These are phyloP conservation scores for Hydrotaea cyrtoneurina DNA, from an alignment of 2,888 invertebrate genomes.

Conservation along the genomic window DNA sequence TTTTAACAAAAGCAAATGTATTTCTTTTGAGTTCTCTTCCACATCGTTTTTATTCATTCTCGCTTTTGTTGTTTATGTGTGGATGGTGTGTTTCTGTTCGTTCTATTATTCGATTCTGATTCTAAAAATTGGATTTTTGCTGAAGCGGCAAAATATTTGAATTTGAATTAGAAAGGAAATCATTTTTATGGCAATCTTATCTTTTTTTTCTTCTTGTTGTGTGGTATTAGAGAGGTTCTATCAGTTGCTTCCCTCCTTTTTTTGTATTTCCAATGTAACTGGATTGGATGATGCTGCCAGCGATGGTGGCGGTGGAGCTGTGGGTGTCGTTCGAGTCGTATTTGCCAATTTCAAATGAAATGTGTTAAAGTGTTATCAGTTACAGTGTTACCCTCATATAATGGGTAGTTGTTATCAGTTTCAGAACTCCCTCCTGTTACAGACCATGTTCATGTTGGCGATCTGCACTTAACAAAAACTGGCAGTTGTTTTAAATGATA, in stretches of 20 bases:
- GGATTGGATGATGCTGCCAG: background rate
- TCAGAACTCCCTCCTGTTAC: background rate
- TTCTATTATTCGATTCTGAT: slow-evolving; percentile 52
- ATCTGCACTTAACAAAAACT: too few relatives aligned
- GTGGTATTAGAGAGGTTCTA: slow-evolving; percentile 61
- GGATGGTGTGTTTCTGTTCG: background rate
- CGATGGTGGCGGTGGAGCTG: too few relatives aligned
- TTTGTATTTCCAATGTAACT: slow-evolving; percentile 23
- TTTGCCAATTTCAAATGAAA: slow-evolving; percentile 59
- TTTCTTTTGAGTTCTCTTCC: slow-evolving; percentile 45
- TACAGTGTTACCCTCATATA: background rate
- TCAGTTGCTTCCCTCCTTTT: slow-evolving; percentile 54
- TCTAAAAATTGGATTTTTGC: slow-evolving; percentile 66
- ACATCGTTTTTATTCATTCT: slow-evolving; percentile 26
- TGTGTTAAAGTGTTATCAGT: slow-evolving; percentile 26
- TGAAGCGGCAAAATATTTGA: slow-evolving; percentile 68
- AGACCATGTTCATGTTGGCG: too few relatives aligned
- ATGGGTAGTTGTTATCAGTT: slow-evolving; percentile 32
- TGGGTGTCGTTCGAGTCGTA: background rate
- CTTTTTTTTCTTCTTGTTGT: slow-evolving; percentile 40
- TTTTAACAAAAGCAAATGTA: slow-evolving; percentile 65
- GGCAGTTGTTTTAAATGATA: too few relatives aligned
- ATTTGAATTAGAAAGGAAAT: slow-evolving; percentile 67
- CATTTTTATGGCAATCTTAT: slow-evolving; percentile 67
- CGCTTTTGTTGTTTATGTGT: slow-evolving; percentile 21